phyloP scores from a whole-genome alignment of 2,888 invertebrate genomes.

The Resseliella maxima region DNA sequence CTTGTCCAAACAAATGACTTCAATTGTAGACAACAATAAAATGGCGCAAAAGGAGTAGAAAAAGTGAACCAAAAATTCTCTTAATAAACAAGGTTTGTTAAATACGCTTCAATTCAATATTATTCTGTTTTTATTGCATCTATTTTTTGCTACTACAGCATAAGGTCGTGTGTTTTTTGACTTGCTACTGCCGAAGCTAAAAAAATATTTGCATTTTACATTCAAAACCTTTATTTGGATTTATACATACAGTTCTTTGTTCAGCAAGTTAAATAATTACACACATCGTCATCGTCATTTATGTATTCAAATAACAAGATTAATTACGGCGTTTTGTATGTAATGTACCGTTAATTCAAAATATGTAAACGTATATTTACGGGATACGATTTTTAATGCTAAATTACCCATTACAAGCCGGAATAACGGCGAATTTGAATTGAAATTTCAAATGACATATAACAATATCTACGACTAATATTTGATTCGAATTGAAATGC shows the following conservation, averaged over 20 bases:
- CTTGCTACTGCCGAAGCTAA: background rate
- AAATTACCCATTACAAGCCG: slow-evolving; percentile 22
- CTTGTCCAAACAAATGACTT: background rate
- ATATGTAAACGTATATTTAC: background rate
- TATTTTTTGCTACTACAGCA: background rate
- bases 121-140: background rate
- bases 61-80: background rate
- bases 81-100: background rate
- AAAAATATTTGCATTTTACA: slow-evolving; percentile 45
- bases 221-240: slow-evolving; percentile 28
- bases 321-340: slow-evolving; percentile 11
- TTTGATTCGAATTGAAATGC: too few species aligned
- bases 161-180: background rate
- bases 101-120: background rate
- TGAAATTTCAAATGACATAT: background rate
- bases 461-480: too few species aligned
- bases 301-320: slow-evolving; percentile 41
- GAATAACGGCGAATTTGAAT: background rate
- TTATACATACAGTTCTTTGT: background rate
- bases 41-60: background rate
- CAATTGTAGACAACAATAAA: background rate
- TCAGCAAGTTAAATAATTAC: slow-evolving; percentile 23
- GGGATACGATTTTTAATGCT: slow-evolving; percentile 41
- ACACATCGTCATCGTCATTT: slow-evolving; percentile 39
- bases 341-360: slow-evolving; percentile 2